Conservation (phyloP, 2,888 invertebrate species). For the Sphaeridia pumilis region DNA sequence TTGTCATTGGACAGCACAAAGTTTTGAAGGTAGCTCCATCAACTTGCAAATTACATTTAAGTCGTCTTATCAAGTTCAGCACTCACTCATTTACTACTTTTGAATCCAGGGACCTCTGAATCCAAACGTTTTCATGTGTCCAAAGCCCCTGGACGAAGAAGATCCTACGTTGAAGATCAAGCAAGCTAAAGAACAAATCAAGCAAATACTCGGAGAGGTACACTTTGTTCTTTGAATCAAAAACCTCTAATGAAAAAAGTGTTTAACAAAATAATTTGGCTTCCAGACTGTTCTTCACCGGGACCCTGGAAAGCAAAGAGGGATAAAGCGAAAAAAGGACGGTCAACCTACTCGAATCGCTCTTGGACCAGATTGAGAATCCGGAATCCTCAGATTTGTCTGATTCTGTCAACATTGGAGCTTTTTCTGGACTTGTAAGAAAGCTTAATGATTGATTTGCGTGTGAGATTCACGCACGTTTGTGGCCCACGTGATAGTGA, state of each 20-base stretch:
- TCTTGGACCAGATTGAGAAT: constrained; percentile 56
- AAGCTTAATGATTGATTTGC: neutral
- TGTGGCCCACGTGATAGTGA: neutral
- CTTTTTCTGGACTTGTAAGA: constrained; percentile 24
- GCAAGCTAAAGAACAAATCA: constrained; percentile 53
- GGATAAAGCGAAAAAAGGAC: constrained; percentile 56
- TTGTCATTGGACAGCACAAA: constrained; percentile 72
- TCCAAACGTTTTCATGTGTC: constrained; percentile 58
- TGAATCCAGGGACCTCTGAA: constrained; percentile 56
- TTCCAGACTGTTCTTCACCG: constrained; percentile 24
- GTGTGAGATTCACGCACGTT: neutral
- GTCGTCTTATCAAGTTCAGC: too few species aligned
- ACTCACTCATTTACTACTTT: too few species aligned
- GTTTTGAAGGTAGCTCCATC: constrained; percentile 52
- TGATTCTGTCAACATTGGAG: constrained; percentile 25
- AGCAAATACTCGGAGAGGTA: constrained; percentile 57
- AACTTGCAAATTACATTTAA: neutral
- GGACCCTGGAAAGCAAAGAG: constrained; percentile 39
- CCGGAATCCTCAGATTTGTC: constrained; percentile 41
- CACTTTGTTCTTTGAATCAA: constrained; percentile 14
- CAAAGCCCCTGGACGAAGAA: constrained; percentile 37
- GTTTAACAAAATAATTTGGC: neutral
- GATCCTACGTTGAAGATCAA: constrained; percentile 43
- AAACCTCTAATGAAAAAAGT: neutral
- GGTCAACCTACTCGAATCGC: constrained; percentile 59